Evolutionary conservation across 1,140 invertebrate species (phyloP).

Genomic region (Asobara japonica): DNA sequence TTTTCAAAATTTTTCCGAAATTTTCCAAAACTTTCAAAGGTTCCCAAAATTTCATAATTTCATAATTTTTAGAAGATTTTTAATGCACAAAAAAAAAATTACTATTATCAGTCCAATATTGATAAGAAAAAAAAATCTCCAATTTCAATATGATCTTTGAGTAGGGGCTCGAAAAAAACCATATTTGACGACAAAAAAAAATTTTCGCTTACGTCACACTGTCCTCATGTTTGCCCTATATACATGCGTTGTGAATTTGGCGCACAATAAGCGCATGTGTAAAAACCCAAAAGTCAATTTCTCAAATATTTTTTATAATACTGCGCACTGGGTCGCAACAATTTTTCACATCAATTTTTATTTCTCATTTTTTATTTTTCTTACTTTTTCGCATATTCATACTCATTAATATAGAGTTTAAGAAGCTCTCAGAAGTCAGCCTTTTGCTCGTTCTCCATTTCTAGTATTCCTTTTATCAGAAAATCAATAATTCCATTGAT

Average conservation of each 20-base stretch:
- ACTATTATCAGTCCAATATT: no score
- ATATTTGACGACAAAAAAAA: not conserved
- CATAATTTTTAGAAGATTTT: no score
- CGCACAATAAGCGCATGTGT: not conserved
- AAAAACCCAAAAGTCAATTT: not conserved
- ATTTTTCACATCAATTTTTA: slow-evolving; percentile 6
- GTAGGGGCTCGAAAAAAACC: not conserved
- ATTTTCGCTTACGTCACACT: not conserved
- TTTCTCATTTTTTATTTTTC: not conserved
- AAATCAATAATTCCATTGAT: no score
- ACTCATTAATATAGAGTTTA: slow-evolving; percentile 1
- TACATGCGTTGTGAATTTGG: not conserved
- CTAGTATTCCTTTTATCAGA: no score
- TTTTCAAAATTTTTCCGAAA: no score
- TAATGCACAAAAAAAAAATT: no score
- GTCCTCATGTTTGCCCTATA: not conserved
- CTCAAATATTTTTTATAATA: not conserved
- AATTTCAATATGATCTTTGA: not conserved
- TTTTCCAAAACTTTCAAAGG: no score
- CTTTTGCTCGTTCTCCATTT: slow-evolving; percentile 16
- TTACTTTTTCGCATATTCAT: not conserved
- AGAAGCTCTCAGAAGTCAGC: slow-evolving; percentile 17
- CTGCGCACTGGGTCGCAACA: not conserved
- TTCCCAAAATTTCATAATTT: no score
- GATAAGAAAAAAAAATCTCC: not conserved